Evolutionary conservation across 2,797 vertebrate species (phyloP).

Genomic region (Clarias laeviceps): DNA sequence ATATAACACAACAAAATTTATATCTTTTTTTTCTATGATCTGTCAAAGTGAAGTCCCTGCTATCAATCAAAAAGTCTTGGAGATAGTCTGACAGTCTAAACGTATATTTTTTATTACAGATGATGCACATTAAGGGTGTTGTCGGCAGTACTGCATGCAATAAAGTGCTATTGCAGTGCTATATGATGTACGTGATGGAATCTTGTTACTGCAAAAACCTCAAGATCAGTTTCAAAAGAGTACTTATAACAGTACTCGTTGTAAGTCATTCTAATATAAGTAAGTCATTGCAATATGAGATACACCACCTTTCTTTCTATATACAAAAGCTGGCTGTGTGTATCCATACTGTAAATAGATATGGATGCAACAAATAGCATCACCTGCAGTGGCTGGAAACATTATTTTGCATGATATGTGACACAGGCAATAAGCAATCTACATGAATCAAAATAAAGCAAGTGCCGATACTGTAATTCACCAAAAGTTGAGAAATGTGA

Average conservation of each 20-base stretch:
- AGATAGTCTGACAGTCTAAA: neutral
- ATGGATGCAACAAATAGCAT: conserved; percentile 31
- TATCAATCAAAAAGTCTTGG: neutral
- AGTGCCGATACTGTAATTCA: neutral
- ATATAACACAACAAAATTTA: neutral
- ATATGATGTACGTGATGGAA: neutral
- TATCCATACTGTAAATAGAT: conserved; percentile 4
- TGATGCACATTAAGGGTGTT: conserved; percentile 18
- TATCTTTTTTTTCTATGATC: neutral
- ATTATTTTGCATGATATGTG: conserved; percentile 6
- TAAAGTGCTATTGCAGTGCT: conserved; percentile 8
- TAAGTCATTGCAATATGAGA: neutral
- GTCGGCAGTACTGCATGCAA: conserved; percentile 18
- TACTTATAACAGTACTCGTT: neutral
- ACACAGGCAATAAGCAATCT: neutral
- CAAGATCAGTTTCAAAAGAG: neutral
- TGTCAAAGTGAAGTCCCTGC: neutral
- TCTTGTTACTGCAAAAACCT: neutral
- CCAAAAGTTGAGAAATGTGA: conserved; percentile 1
- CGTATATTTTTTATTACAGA: neutral
- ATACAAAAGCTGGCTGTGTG: conserved; percentile 9
- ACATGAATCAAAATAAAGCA: neutral
- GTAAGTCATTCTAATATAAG: no score
- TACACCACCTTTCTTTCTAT: neutral
- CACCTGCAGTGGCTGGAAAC: conserved; percentile 22